A percentile compares a stretch with the other conserved stretches of the same genome.
These are phyloP conservation scores for Grantiella picta DNA, from an alignment of 2,113 vertebrate genomes.

Conservation along the genomic window DNA sequence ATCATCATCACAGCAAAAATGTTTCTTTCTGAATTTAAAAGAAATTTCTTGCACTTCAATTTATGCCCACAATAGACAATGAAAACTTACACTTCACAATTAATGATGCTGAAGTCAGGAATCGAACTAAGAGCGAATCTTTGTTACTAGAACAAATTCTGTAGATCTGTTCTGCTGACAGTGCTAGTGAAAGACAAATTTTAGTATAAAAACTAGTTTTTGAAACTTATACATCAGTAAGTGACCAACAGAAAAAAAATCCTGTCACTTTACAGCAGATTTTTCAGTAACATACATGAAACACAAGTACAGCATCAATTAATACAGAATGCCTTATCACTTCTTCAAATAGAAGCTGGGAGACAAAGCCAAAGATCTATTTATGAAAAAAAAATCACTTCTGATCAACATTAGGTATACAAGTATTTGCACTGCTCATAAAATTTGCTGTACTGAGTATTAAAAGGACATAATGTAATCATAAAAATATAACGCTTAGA, in stretches of 20 bases:
- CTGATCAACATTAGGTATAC: not conserved
- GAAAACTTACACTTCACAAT: not conserved
- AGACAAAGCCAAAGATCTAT: not conserved
- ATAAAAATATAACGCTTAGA: not conserved
- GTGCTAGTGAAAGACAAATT: not conserved
- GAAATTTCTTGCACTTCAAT: not conserved
- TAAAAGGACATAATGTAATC: not conserved
- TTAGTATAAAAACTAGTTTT: not conserved
- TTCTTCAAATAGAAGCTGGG: not conserved
- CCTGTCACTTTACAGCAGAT: not conserved
- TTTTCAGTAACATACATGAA: not conserved
- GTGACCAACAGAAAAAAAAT: not conserved
- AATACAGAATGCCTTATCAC: not conserved
- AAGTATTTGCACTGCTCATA: not conserved
- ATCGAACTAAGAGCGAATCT: not conserved
- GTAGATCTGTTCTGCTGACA: not conserved
- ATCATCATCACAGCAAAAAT: not conserved
- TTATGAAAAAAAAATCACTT: not conserved
- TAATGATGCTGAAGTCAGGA: not conserved
- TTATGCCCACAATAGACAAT: not conserved
- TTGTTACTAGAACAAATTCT: not conserved
- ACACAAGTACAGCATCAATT: not conserved
- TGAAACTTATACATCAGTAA: not conserved
- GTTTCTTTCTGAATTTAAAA: not conserved
- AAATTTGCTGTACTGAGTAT: not conserved